Evolutionary conservation across 1,140 invertebrate genomes (phyloP).

Genomic region (Drosophila parabipectinata): DNA sequence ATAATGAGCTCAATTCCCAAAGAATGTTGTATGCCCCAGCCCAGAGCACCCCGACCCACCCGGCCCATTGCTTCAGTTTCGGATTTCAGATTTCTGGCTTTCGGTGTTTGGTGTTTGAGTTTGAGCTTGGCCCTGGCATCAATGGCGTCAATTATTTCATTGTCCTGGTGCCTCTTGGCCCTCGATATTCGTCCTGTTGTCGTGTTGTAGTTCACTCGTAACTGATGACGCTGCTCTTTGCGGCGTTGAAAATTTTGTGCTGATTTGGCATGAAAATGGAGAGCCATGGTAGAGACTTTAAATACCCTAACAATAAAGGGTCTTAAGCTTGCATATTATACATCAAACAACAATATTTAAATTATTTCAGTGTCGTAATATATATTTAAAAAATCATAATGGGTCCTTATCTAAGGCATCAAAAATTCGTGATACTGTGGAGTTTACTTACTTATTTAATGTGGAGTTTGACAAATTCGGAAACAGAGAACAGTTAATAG

Average conservation of each 20-base stretch:
- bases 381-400: too few relatives aligned
- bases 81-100: conserved; percentile 42
- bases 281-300: conserved; percentile 37
- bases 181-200: conserved; percentile 24
- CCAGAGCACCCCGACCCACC: neutral
- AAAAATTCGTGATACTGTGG: conserved; percentile 3
- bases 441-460: too few relatives aligned
- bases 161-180: conserved; percentile 49
- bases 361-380: too few relatives aligned
- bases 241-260: conserved; percentile 68
- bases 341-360: neutral
- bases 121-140: conserved; percentile 44
- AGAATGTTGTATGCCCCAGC: conserved; percentile 62
- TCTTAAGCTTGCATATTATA: neutral
- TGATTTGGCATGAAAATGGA: conserved; percentile 70
- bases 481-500: conserved; percentile 46
- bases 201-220: conserved; percentile 41
- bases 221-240: conserved; percentile 80
- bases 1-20: conserved; percentile 82
- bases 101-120: conserved; percentile 30
- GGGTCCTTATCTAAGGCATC: neutral
- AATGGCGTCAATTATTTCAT: conserved; percentile 82
- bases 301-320: conserved; percentile 27
- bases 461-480: conserved; percentile 66
- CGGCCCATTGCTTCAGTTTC: conserved; percentile 16